Conservation (phyloP, 2,888 invertebrate genomes). For the Aelia acuminata region DNA sequence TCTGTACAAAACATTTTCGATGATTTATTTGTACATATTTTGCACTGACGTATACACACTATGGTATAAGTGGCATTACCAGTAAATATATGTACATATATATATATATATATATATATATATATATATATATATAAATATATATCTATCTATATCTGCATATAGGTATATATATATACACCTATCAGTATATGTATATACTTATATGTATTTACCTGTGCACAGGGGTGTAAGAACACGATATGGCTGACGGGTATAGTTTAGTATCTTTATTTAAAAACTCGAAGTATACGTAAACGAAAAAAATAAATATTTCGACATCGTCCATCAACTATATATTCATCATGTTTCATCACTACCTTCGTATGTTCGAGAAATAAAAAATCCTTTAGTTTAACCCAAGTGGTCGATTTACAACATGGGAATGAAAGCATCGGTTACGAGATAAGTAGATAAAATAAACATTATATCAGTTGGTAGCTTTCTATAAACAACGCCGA, state of each 20-base stretch:
- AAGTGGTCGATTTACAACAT: neutral
- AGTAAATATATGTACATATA: constrained; percentile 48
- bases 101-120: constrained; percentile 49
- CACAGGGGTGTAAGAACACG: constrained; percentile 48
- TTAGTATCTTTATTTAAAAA: neutral
- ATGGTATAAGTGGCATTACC: constrained; percentile 59
- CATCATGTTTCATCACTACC: no score
- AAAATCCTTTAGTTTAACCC: neutral
- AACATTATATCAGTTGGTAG: neutral
- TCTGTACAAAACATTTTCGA: constrained; percentile 48
- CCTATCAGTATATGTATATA: constrained; percentile 34
- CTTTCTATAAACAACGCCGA: no score
- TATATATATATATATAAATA: neutral
- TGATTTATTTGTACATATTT: constrained; percentile 57
- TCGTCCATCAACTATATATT: neutral
- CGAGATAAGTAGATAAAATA: neutral
- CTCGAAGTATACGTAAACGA: neutral
- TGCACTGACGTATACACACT: constrained; percentile 56
- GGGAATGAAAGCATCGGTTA: neutral
- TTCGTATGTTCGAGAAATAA: no score
- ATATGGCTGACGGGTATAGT: neutral
- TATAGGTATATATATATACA: constrained; percentile 18
- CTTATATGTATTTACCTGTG: constrained; percentile 50
- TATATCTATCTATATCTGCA: constrained; percentile 20
- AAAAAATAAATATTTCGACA: neutral